Conservation (phyloP, 2,113 vertebrate genomes). For the Myotis brandtii region DNA sequence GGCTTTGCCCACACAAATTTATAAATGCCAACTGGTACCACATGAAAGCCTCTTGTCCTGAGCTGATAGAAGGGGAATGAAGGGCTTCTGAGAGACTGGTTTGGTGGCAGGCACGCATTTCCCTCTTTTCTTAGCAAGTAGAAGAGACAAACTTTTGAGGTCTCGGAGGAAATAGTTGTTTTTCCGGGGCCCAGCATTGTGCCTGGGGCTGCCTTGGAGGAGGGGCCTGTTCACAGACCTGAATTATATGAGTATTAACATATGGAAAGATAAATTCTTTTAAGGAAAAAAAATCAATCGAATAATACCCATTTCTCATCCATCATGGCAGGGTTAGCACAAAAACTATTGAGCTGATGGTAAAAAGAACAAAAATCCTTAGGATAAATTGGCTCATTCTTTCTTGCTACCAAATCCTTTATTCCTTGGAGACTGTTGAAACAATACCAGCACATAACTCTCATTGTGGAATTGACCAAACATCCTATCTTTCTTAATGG, state of each 20-base stretch:
- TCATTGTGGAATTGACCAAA: constrained; percentile 63
- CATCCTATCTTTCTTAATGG: constrained; percentile 76
- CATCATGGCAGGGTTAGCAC: neutral
- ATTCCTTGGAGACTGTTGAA: constrained; percentile 63
- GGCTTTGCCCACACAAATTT: neutral
- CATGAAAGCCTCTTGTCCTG: neutral
- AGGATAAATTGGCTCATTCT: constrained; percentile 56
- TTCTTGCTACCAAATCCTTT: constrained; percentile 3
- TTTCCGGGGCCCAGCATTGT: neutral
- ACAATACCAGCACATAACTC: constrained; percentile 69
- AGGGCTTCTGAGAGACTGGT: neutral
- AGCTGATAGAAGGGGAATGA: neutral
- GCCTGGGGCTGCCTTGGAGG: neutral
- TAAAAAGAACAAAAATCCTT: constrained; percentile 29
- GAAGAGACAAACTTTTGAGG: neutral
- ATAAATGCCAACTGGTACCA: neutral
- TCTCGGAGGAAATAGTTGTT: neutral
- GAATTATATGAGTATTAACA: neutral
- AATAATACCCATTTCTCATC: neutral
- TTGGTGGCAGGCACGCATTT: neutral
- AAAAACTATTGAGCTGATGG: neutral
- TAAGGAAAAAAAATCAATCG: neutral
- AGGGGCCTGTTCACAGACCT: neutral
- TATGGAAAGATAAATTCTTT: neutral
- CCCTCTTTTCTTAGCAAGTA: neutral